Conservation (phyloP, 1,140 invertebrate species). For the Drosophila sp. region DNA sequence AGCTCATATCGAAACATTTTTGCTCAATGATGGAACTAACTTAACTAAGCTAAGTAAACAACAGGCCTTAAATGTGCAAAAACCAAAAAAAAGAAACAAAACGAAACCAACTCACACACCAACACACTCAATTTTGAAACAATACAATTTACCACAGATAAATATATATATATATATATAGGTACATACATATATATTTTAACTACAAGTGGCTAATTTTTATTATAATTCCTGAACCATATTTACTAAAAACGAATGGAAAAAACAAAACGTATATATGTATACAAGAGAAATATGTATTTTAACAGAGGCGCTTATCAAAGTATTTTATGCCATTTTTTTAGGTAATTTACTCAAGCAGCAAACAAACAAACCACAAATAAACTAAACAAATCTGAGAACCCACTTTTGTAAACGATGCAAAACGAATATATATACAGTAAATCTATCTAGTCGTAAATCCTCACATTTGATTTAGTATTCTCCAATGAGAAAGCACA, state of each 20-base stretch:
- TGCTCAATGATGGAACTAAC: slow-evolving; percentile 53
- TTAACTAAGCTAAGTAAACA: slow-evolving; percentile 57
- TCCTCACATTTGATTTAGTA: slow-evolving; percentile 34
- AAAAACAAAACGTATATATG: slow-evolving; percentile 6
- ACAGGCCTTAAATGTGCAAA: slow-evolving; percentile 79
- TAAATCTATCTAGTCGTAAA: slow-evolving; percentile 57
- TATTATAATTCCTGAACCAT: slow-evolving; percentile 43
- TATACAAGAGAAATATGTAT: slow-evolving; percentile 48
- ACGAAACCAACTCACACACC: not conserved
- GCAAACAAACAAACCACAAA: slow-evolving; percentile 23
- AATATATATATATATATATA: slow-evolving; percentile 24
- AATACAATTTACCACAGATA: slow-evolving; percentile 49
- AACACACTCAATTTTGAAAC: slow-evolving; percentile 66
- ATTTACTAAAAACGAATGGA: not conserved
- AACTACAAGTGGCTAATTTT: slow-evolving; percentile 61
- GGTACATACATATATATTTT: slow-evolving; percentile 47
- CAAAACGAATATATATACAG: slow-evolving; percentile 2
- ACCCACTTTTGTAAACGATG: slow-evolving; percentile 49
- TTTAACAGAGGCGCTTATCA: slow-evolving; percentile 64
- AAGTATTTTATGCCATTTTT: slow-evolving; percentile 75
- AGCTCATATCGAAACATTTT: slow-evolving; percentile 46
- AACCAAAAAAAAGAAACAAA: not conserved
- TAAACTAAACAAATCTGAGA: not conserved
- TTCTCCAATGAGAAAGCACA: slow-evolving; percentile 33
- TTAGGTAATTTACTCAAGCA: slow-evolving; percentile 55